Evolutionary conservation across 2,113 vertebrate genomes (phyloP).

Genomic region (Erpornis zantholeuca): DNA sequence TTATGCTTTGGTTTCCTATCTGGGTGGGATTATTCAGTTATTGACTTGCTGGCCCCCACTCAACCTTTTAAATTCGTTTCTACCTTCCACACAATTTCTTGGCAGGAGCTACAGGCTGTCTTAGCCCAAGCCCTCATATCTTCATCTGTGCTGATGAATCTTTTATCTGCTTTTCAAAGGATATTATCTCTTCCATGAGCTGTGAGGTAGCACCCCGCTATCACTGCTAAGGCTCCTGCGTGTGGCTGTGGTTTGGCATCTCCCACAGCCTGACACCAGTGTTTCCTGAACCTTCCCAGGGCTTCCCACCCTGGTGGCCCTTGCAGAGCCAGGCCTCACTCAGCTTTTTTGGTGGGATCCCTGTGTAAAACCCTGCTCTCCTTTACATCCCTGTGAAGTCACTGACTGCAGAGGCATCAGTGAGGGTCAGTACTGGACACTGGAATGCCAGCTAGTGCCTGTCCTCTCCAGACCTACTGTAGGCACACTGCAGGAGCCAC

Average conservation of each 20-base stretch:
- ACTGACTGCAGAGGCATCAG: background rate
- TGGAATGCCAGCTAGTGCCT: background rate
- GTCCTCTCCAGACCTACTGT: background rate
- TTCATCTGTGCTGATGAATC: constrained; percentile 58
- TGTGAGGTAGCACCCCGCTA: background rate
- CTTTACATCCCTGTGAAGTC: background rate
- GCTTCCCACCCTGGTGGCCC: background rate
- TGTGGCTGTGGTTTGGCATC: background rate
- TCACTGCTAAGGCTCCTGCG: background rate
- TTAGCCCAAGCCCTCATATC: constrained; percentile 45
- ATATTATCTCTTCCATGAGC: background rate
- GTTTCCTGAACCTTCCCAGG: background rate
- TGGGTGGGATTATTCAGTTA: constrained; percentile 69
- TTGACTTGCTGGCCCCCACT: constrained; percentile 61
- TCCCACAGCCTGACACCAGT: background rate
- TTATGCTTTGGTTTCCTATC: constrained; percentile 64
- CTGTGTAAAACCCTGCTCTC: background rate
- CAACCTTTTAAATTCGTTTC: constrained; percentile 63
- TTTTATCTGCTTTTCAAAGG: constrained; percentile 49
- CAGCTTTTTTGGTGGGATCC: background rate
- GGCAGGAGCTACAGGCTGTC: constrained; percentile 40
- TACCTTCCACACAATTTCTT: constrained; percentile 51
- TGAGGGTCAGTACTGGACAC: background rate
- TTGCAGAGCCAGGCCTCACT: background rate
- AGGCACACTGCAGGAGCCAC: background rate